Conservation (phyloP, 2,797 vertebrate genomes). For the Helicolenus hilgendorfi region DNA sequence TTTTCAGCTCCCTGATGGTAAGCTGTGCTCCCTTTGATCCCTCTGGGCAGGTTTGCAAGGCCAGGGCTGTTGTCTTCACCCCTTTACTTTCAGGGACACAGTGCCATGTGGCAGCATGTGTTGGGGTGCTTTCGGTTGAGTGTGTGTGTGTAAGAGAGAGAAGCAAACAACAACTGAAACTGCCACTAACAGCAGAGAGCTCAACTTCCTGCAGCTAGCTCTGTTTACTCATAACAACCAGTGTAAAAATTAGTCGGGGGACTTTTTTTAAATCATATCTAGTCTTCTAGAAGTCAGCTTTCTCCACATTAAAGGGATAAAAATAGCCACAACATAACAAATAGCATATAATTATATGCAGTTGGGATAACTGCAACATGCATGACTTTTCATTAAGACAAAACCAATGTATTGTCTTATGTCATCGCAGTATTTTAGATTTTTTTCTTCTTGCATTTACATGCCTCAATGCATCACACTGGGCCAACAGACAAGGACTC, state of each 20-base stretch:
- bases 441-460: neutral
- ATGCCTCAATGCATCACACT: neutral
- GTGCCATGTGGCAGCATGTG: constrained; percentile 58
- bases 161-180: constrained; percentile 24
- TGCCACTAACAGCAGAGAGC: constrained; percentile 22
- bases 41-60: constrained; percentile 58
- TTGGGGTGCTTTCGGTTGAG: constrained; percentile 11
- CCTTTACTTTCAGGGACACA: constrained; percentile 29
- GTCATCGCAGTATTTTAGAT: neutral
- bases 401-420: neutral
- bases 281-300: neutral
- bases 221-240: constrained; percentile 54
- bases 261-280: neutral
- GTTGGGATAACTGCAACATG: neutral
- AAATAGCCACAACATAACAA: neutral
- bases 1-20: constrained; percentile 58
- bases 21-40: constrained; percentile 73
- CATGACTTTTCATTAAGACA: neutral
- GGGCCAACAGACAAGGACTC: too few relatives aligned
- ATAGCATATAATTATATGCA: neutral
- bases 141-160: neutral
- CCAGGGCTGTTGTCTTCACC: constrained; percentile 26
- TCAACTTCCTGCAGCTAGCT: constrained; percentile 40
- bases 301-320: neutral
- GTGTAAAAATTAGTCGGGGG: constrained; percentile 6